These are phyloP conservation scores for Tetragonula clypearis DNA, from an alignment of 1,140 invertebrate species.

Conservation along the genomic window DNA sequence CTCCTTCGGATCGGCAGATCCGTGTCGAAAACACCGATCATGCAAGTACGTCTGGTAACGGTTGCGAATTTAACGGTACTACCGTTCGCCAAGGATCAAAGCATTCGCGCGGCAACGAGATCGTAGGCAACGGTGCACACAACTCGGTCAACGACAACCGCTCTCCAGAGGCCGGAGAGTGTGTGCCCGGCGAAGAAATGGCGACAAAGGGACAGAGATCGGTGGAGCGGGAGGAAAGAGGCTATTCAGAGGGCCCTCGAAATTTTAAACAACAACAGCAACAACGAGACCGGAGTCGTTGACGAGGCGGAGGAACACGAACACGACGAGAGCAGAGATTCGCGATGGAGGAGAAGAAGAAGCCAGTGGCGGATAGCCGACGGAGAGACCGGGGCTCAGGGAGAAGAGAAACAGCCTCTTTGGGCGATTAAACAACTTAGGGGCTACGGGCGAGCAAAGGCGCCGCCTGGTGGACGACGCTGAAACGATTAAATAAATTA, in stretches of 20 bases:
- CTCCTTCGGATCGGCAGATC: neutral
- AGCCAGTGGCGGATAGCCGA: constrained; percentile 15
- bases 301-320: constrained; percentile 7
- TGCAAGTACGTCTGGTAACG: neutral
- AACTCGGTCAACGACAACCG: too few species aligned
- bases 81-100: neutral
- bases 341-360: constrained; percentile 30
- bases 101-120: neutral
- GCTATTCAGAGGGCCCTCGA: constrained; percentile 20
- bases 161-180: too few species aligned
- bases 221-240: too few species aligned
- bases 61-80: constrained; percentile 15
- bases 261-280: constrained; percentile 50
- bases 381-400: constrained; percentile 32
- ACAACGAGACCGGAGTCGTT: constrained; percentile 1
- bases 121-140: neutral
- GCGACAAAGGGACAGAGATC: neutral
- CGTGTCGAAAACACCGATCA: neutral
- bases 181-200: neutral
- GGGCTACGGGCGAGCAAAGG: constrained; percentile 71
- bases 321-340: constrained; percentile 34
- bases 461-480: constrained; percentile 71
- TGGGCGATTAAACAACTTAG: constrained; percentile 73
- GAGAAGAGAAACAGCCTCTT: constrained; percentile 67
- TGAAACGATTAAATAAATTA: constrained; percentile 80